Base-by-base conservation (phyloP, 2,888 invertebrate species). In the Phytoseiulus persimilis region DNA sequence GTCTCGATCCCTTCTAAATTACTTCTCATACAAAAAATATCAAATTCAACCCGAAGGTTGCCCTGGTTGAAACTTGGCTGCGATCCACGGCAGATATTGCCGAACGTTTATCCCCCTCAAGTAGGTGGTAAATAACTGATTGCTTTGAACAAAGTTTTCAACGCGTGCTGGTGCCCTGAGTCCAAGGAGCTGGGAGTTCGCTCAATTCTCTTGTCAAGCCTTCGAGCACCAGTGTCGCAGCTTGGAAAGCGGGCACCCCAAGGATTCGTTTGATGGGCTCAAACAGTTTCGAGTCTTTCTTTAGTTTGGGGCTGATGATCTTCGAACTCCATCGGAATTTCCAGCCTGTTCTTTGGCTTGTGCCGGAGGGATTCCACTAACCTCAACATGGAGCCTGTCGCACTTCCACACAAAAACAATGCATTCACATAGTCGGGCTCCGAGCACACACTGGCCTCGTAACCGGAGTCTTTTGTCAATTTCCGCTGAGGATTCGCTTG, bases 341-440 rank as follows among this genome's bases (percentile, higher is more conserved):
- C 9, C 39, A 9, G 3, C 39, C 39, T 39, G 5, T 39, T 3
- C 39, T 9, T 3, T 9, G 39, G 5, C 39, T 39, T 39, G 5
- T 3, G 39, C 39, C 9, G 39, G 5, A 39, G 5, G 3, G 39
- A n/a, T 39, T 39, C 9, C 39, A 65, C 65, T 65, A 6, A 65
- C 65, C 65, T 65, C 65, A 65, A 28, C 65, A 65, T 65, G 65
- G 65, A 65, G 18, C 28, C 28, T 28, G 65, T 23, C 28, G 65
- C 65, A 28, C 65, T 65, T 14, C 65, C 65, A 5, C 39, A 87
- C 39, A 87, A 87, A 14, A 87, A 87, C 39, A 45, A n/a, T 1
- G 87, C 87, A n/a, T 87, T 87, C 87, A 87, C 87, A 18, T 87
- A 87, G 33, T 87, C 87, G 32, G 87, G 87, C 31, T 87, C 87